phyloP scores from a whole-genome alignment of 2,888 invertebrate species.

The Synanthedon formicaeformis region DNA sequence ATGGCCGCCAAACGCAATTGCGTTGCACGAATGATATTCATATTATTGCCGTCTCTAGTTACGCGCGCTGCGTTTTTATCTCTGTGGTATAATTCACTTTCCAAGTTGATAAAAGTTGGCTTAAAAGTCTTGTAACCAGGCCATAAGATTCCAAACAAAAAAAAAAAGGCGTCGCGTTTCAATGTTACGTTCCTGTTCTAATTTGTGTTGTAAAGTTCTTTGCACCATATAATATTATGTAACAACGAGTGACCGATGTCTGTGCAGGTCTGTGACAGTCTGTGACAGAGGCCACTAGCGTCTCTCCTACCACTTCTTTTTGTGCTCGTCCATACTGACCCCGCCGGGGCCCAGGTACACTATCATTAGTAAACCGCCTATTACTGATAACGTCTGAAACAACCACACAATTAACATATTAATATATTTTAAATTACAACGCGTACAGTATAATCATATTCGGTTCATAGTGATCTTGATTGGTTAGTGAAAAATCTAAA shows the following conservation, averaged over 20 bases:
- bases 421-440: slow-evolving; percentile 4
- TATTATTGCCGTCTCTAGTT: too few relatives aligned
- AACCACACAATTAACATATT: slow-evolving; percentile 37
- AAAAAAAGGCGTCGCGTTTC: too few relatives aligned
- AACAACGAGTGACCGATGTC: background rate
- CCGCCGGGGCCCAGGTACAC: slow-evolving; percentile 98
- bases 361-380: slow-evolving; percentile 98
- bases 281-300: slow-evolving; percentile 16
- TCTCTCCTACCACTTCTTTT: slow-evolving; percentile 91
- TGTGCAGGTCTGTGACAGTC: slow-evolving; percentile 14
- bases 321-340: slow-evolving; percentile 99
- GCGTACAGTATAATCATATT: too few relatives aligned
- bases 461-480: too few relatives aligned
- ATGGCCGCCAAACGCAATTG: too few relatives aligned
- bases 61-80: too few relatives aligned
- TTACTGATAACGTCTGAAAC: slow-evolving; percentile 96
- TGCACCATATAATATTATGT: slow-evolving; percentile 3
- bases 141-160: too few relatives aligned
- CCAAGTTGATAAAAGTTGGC: too few relatives aligned
- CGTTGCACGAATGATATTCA: too few relatives aligned
- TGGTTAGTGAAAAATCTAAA: too few relatives aligned
- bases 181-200: background rate
- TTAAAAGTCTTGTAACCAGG: too few relatives aligned
- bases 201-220: background rate
- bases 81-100: too few relatives aligned